Evolutionary conservation across 2,888 invertebrate species (phyloP), one percentile per base, ranked within the genome.

Genomic region (Globia sparganii): DNA sequence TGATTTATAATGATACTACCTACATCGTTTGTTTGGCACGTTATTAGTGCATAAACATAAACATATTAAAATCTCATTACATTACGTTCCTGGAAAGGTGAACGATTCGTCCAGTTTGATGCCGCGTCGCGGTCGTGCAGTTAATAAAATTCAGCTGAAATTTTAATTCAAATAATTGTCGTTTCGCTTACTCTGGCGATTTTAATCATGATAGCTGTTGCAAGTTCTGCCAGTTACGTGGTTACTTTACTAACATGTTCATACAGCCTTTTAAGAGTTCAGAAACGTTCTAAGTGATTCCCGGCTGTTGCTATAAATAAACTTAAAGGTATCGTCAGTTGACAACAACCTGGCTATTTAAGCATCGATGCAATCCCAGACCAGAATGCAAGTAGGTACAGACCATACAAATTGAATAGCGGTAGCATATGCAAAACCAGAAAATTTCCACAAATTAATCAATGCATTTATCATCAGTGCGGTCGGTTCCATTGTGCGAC

Each of bases 401-500:
- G 46, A 71, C 82, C 40, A 77, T 70, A 72, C 66, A 70, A 74
- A 62, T 72, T 78, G 72, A 84, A 82, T 70, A 74, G 68, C 74
- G 37, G 59, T 49, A 62, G 64, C 67, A 31, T 77, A 77, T 61
- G 66, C 78, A 83, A 67, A 72, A 80, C 75, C 81, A 80, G 82
- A 75, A 80, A 86, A 81, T 77, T 82, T 82, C 75, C 77, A 78
- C 73, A 81, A 83, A 83, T 80, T 67, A 86, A 81, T 79, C 72
- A 77, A 80, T 75, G 62, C 70, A 82, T 81, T 72, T 76, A 77
- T 80, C 75, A 79, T 78, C 77, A 68, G 72, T 58, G 69, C 74
- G 37, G 79, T 75, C 81, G 72, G 84, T 73, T 72, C 65, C 71
- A 88, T 86, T 88, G 86, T 87, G 88, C 81, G 88, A 85, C 88